Evolutionary conservation across 1,140 invertebrate genomes (phyloP).

Genomic region (Laodelphax striatellus): DNA sequence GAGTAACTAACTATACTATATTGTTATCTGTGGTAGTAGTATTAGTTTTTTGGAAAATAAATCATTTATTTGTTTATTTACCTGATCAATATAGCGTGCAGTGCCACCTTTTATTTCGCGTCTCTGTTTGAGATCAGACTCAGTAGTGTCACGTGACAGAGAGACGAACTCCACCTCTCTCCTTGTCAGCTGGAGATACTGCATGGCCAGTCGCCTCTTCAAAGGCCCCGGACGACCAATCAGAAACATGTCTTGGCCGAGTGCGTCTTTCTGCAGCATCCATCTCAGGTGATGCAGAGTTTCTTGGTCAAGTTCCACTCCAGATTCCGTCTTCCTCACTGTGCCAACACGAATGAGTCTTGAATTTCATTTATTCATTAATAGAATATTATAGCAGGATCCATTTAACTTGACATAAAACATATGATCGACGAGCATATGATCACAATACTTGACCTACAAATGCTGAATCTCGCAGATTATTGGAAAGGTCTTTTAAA

Average conservation of each 20-base stretch:
- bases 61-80: slow-evolving; percentile 23
- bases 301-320: slow-evolving; percentile 46
- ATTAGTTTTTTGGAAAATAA: too few relatives aligned
- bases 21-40: too few relatives aligned
- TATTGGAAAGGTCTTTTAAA: too few relatives aligned
- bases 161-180: slow-evolving; percentile 89
- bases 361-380: slow-evolving; percentile 10
- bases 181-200: slow-evolving; percentile 78
- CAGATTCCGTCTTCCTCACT: slow-evolving; percentile 33
- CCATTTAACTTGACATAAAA: too few relatives aligned
- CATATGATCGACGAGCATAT: too few relatives aligned
- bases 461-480: too few relatives aligned
- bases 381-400: slow-evolving; percentile 23
- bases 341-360: slow-evolving; percentile 24
- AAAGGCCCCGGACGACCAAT: slow-evolving; percentile 79
- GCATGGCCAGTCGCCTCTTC: slow-evolving; percentile 66
- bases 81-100: slow-evolving; percentile 89
- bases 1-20: too few relatives aligned
- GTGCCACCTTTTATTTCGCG: slow-evolving; percentile 80
- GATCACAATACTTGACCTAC: too few relatives aligned
- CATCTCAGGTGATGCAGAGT: slow-evolving; percentile 74
- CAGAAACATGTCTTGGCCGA: slow-evolving; percentile 92
- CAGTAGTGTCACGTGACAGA: slow-evolving; percentile 89
- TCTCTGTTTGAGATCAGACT: slow-evolving; percentile 91
- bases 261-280: slow-evolving; percentile 88